Base-by-base conservation (phyloP, 2,888 invertebrate genomes). In the Omphaloscelis lunosa region DNA sequence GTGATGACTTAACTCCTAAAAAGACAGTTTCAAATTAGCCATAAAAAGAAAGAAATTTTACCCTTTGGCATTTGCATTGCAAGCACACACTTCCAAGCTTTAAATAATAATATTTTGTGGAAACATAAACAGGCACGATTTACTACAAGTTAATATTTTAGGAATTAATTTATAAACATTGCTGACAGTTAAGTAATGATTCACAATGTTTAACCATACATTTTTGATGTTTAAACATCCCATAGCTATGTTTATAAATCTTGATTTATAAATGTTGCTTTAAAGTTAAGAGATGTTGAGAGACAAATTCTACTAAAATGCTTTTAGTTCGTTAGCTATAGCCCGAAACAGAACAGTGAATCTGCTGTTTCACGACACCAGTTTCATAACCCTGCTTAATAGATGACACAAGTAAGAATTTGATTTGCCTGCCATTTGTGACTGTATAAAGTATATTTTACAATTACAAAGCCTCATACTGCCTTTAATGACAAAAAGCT, bases 21-120 rank as follows among this genome's bases (percentile, higher is more conserved):
- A 29, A 56, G 2, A n/a, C 23, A 39, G 11, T 5, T 17, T 29
- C 45, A 8, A 20, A 29, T 1, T 20, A 27, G 27, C 12, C 15
- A 70, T 72, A 45, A 69, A 56, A 29, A 56, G 34, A 58, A 72
- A 23, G 1, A 59, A 72, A 2, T 48, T n/a, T 48, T 56, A 17
- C 9, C n/a, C 17, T 70, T 23, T 29, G 11, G 9, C 29, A n/a
- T n/a, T 69, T 53, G 27, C 1, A 8, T 51, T 23, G 17, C 23
- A 53, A 39, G 12, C 20, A 23, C 27, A 9, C 15, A 8, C 15
- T 39, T 39, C 20, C 51, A 11, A 53, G 11, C 27, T 58, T 58
- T 34, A 34, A 69, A 69, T 45, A 27, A 53, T 27, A 53, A 41
- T 29, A 41, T 41, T 68, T 29, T 1, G 2, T n/a, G 29, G 4